Conservation (phyloP, 2,113 vertebrate species). For the Oreotrochilus melanogaster region DNA sequence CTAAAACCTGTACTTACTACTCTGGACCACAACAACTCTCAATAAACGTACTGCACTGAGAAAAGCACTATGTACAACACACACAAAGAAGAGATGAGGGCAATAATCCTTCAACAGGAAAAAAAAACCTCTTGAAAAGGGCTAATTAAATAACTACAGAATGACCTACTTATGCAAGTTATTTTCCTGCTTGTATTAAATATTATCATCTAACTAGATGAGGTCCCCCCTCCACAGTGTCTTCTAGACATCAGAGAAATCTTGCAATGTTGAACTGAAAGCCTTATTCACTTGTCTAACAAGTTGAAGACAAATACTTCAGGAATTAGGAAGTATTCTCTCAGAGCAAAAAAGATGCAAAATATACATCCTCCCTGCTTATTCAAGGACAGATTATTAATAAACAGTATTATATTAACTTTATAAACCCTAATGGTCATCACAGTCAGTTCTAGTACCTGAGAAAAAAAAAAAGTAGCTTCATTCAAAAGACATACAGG, state of each 20-base stretch:
- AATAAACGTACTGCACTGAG: neutral
- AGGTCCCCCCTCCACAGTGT: neutral
- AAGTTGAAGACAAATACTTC: neutral
- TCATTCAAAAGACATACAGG: conserved; percentile 1
- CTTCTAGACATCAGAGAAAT: neutral
- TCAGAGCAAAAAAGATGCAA: neutral
- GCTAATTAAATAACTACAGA: neutral
- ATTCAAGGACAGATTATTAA: neutral
- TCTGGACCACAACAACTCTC: neutral
- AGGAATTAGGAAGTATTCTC: neutral
- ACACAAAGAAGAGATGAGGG: neutral
- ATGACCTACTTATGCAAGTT: neutral
- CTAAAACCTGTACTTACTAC: neutral
- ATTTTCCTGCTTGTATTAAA: conserved; percentile 23
- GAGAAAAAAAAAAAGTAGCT: neutral
- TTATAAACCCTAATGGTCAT: neutral
- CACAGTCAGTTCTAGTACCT: neutral
- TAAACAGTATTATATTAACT: neutral
- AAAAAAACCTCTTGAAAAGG: neutral
- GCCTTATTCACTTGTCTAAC: neutral
- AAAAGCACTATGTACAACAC: neutral
- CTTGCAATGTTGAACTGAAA: neutral
- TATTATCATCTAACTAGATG: neutral
- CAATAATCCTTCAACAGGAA: neutral
- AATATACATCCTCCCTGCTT: neutral